Base-by-base conservation (phyloP, 2,888 invertebrate genomes). In the Mesodorylaimus sp. region DNA sequence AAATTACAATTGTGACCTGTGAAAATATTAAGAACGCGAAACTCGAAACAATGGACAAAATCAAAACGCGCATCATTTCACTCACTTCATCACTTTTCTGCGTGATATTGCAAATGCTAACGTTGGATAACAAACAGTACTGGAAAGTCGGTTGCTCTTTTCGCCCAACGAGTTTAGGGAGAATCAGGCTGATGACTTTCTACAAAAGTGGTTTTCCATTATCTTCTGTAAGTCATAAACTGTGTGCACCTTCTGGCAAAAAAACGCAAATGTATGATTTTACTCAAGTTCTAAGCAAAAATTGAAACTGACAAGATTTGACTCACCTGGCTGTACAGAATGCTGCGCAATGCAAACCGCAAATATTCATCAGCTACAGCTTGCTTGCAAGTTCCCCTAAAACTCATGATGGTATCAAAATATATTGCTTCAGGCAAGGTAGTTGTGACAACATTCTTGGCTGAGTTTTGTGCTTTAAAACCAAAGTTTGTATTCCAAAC, bases 351-450 rank as follows among this genome's bases (percentile, higher is more conserved):
- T 13, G 93, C 69, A 29, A 84, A 67, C 27, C 80, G 71, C 25
- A 81, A 79, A 67, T 95, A 97, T 69, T 97, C 88, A 76, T 42
- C 73, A 65, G 89, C 82, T 0, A 97, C 74, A 48, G 61, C 63
- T 55, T 73, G 72, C 56, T 71, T 73, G 39, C 70, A 70, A 1
- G 65, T 65, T 19, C 66, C 66, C 10, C 66, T 66, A 45, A 50
- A 62, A 56, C 7, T 7, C 16, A 32, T 32, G 7, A 32, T 10
- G 10, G 32, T 7, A 10, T 32, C 16, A 32, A 32, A 32, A 32
- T 32, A 32, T 32, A 16, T 32, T 32, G 7, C 16, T 32, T 7
- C 10, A 10, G 32, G 16, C 32, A 32, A 7, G n/a, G n/a, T n/a
- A n/a, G n/a, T n/a, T n/a, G n/a, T n/a, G n/a, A n/a, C n/a, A n/a